phyloP scores from a whole-genome alignment of 2,888 invertebrate species.

The Lepidonotus clava region DNA sequence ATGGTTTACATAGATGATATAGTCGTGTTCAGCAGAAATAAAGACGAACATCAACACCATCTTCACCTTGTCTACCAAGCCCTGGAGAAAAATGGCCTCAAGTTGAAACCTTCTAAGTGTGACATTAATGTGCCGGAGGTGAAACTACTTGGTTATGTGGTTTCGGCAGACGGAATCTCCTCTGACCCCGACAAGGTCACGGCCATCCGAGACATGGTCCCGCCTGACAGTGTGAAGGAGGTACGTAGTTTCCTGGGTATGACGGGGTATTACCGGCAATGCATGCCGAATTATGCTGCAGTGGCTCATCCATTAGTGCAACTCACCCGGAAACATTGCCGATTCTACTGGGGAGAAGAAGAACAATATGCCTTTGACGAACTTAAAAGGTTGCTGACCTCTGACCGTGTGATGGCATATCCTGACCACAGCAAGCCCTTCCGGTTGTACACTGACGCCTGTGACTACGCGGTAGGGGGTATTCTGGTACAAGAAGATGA shows the following conservation, averaged over 20 bases:
- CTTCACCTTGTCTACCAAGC: background rate
- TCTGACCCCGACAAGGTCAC: conserved; percentile 60
- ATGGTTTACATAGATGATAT: conserved; percentile 59
- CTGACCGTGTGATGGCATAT: conserved; percentile 24
- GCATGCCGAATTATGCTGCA: conserved; percentile 51
- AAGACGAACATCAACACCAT: conserved; percentile 52
- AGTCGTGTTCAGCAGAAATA: conserved; percentile 24
- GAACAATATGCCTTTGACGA: too few species aligned
- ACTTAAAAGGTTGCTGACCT: too few species aligned
- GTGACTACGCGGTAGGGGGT: background rate
- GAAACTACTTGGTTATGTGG: conserved; percentile 62
- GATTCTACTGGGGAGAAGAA: conserved; percentile 41
- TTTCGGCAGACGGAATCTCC: conserved; percentile 58
- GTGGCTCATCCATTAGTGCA: conserved; percentile 39
- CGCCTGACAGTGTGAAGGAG: conserved; percentile 17
- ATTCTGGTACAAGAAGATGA: conserved; percentile 46
- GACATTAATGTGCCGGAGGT: background rate
- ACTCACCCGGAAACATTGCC: conserved; percentile 39
- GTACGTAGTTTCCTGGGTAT: conserved; percentile 58
- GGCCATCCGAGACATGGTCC: conserved; percentile 22
- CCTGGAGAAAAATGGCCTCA: background rate
- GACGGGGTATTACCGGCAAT: conserved; percentile 56
- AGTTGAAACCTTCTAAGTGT: conserved; percentile 33
- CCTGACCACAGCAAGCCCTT: conserved; percentile 25
- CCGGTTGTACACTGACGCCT: background rate